These are phyloP conservation scores for Capitella teleta DNA, from an alignment of 1,140 invertebrate genomes.

Conservation along the genomic window DNA sequence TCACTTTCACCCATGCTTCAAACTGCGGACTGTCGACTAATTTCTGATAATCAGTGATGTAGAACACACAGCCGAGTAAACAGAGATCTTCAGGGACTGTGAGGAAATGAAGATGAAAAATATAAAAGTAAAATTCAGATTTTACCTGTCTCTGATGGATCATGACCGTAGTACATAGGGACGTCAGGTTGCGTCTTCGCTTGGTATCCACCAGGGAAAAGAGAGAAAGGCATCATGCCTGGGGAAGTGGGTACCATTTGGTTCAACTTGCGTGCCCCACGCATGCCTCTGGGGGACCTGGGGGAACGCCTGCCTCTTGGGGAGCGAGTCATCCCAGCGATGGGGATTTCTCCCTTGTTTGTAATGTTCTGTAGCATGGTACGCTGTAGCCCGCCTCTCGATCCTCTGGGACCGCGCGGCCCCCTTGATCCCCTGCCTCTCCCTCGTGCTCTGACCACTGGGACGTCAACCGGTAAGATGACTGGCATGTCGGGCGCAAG, in stretches of 20 bases:
- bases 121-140: neutral
- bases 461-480: slow-evolving; percentile 2
- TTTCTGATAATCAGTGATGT: slow-evolving; percentile 62
- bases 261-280: neutral
- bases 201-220: slow-evolving; percentile 20
- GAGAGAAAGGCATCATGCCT: neutral
- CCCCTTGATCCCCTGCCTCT: neutral
- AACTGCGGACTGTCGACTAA: slow-evolving; percentile 47
- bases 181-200: slow-evolving; percentile 68
- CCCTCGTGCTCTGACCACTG: neutral
- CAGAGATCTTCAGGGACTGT: slow-evolving; percentile 75
- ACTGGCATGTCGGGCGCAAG: slow-evolving; percentile 10
- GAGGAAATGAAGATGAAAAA: slow-evolving; percentile 23
- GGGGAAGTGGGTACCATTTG: too few relatives aligned
- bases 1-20: slow-evolving; percentile 60
- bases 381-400: neutral
- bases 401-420: slow-evolving; percentile 19
- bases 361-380: slow-evolving; percentile 4
- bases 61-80: slow-evolving; percentile 82
- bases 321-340: neutral
- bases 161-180: slow-evolving; percentile 38
- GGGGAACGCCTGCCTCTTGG: too few relatives aligned
- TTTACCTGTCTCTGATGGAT: slow-evolving; percentile 29
- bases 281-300: neutral
- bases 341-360: neutral